Evolutionary conservation across 2,113 vertebrate genomes (phyloP).

Genomic region (Acanthochromis polyacanthus): DNA sequence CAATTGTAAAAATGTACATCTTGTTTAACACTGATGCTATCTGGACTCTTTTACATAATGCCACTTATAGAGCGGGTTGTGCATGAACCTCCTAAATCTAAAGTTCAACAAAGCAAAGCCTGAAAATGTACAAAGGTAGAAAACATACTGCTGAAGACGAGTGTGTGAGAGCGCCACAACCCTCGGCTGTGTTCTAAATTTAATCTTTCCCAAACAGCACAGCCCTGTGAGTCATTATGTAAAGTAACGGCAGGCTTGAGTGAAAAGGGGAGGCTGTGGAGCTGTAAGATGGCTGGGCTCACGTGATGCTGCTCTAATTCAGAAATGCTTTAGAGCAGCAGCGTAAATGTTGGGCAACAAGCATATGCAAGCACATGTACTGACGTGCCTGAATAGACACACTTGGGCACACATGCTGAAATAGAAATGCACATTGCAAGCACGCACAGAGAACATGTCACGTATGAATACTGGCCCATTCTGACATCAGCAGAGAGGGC

Average conservation of each 20-base stretch:
- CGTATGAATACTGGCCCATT: conserved; percentile 9
- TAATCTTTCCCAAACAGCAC: conserved; percentile 65
- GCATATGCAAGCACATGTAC: conserved; percentile 15
- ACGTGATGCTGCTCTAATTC: conserved; percentile 16
- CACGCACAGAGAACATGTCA: conserved; percentile 3
- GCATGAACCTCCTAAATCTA: conserved; percentile 7
- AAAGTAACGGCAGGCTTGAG: conserved; percentile 44
- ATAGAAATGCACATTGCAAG: not conserved
- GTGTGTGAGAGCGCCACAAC: conserved; percentile 40
- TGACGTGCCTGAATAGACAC: conserved; percentile 22
- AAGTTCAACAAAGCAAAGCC: conserved; percentile 36
- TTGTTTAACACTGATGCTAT: conserved; percentile 23
- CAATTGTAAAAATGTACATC: not conserved
- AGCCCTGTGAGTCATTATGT: conserved; percentile 73
- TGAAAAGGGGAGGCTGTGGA: conserved; percentile 8
- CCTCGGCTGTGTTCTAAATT: conserved; percentile 75
- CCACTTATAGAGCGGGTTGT: not conserved
- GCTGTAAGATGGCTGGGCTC: conserved; percentile 2
- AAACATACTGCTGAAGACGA: conserved; percentile 12
- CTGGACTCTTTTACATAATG: conserved; percentile 37
- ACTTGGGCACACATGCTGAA: not conserved
- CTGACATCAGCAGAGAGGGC: conserved; percentile 16
- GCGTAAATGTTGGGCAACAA: conserved; percentile 24
- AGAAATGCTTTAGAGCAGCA: not conserved
- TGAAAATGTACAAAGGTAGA: conserved; percentile 27